Evolutionary conservation across 2,113 vertebrate genomes (phyloP).

Genomic region (Dicerorhinus sumatrensis): DNA sequence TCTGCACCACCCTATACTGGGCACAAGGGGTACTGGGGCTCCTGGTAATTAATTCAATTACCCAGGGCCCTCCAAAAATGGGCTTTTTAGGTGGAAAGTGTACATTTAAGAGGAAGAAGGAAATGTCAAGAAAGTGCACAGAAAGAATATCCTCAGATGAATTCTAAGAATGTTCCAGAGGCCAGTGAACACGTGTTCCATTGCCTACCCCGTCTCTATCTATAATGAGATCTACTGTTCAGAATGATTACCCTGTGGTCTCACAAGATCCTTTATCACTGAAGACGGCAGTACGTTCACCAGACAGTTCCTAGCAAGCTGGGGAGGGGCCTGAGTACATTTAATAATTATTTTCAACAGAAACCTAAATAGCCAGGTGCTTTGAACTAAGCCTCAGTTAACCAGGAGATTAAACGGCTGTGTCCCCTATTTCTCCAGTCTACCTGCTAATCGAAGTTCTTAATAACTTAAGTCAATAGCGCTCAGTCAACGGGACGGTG

Average conservation of each 20-base stretch:
- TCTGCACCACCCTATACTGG: too few species aligned
- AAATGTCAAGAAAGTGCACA: neutral
- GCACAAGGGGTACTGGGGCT: accelerated
- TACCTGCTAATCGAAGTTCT: neutral
- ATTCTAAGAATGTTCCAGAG: neutral
- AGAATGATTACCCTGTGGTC: neutral
- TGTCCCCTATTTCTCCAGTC: too few species aligned
- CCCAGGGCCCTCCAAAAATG: neutral
- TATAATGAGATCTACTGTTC: neutral
- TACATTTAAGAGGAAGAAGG: neutral
- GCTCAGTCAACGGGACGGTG: accelerated
- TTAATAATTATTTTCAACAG: neutral
- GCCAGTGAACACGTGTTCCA: accelerated
- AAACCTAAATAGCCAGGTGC: neutral
- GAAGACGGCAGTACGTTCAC: accelerated
- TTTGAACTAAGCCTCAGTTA: accelerated
- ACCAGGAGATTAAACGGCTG: neutral
- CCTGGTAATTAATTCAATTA: too few species aligned
- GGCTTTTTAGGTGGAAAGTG: neutral
- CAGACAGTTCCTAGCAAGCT: neutral
- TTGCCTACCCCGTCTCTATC: neutral
- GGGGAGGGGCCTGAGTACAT: accelerated
- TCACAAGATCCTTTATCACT: neutral
- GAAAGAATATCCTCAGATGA: neutral
- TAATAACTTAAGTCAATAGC: neutral